Conservation (phyloP, 2,888 invertebrate genomes). For the Chromoteleia sp. region DNA sequence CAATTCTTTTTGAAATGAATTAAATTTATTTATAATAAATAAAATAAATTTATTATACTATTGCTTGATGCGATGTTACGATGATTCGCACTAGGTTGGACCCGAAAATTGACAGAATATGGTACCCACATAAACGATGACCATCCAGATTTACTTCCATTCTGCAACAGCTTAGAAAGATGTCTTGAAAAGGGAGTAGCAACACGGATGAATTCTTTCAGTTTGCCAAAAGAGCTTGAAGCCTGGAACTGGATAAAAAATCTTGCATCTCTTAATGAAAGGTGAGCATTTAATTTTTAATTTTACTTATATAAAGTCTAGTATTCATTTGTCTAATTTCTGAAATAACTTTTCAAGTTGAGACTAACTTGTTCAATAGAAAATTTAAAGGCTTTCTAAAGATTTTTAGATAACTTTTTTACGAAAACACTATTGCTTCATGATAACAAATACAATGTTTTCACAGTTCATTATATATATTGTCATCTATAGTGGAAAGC, state of each 20-base stretch:
- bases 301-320: no score
- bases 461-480: conserved; percentile 82
- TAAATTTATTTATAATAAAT: no score
- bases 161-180: conserved; percentile 86
- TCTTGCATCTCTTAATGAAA: conserved; percentile 80
- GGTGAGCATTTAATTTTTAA: conserved; percentile 66
- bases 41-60: no score
- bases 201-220: conserved; percentile 82
- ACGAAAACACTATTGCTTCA: background rate
- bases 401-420: background rate
- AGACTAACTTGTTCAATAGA: no score
- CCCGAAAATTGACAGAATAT: conserved; percentile 83
- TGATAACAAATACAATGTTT: conserved; percentile 3
- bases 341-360: no score
- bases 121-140: conserved; percentile 84
- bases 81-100: conserved; percentile 84
- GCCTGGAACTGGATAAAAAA: conserved; percentile 87
- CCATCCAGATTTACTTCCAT: conserved; percentile 84
- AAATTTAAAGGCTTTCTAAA: no score
- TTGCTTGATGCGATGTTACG: no score
- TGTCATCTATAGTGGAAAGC: conserved; percentile 84
- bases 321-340: no score
- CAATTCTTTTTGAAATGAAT: no score
- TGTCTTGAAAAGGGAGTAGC: conserved; percentile 87
- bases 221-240: conserved; percentile 84